Percentiles rank a stretch among this genome's conserved stretches.
Evolutionary conservation across 2,797 vertebrate species (phyloP).

Genomic region (Eurystomus glaucurus): DNA sequence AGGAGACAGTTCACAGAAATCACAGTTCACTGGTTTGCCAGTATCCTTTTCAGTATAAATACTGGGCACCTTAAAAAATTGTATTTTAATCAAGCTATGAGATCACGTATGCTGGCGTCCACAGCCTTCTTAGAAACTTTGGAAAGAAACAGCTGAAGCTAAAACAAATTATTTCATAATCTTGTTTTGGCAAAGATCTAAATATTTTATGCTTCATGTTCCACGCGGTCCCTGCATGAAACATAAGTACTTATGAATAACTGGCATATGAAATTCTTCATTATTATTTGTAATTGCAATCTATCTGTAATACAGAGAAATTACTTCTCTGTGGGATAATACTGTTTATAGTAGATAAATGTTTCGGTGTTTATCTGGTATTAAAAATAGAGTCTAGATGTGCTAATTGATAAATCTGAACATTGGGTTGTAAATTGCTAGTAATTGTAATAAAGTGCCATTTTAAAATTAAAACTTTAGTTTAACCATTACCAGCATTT

Average conservation of each 20-base stretch:
- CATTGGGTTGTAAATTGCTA: not conserved
- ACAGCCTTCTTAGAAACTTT: not conserved
- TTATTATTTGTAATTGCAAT: not conserved
- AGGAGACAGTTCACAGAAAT: not conserved
- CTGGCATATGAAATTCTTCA: not conserved
- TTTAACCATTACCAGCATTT: not conserved
- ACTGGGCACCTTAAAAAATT: not conserved
- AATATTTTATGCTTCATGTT: not conserved
- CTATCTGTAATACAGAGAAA: not conserved
- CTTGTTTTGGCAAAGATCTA: conserved; percentile 30
- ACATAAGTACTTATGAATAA: not conserved
- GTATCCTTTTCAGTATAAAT: not conserved
- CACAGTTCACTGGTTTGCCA: not conserved
- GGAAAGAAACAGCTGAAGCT: conserved; percentile 12
- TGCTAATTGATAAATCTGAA: not conserved
- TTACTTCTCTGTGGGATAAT: not conserved
- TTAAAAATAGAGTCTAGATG: not conserved
- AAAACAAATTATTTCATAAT: not conserved
- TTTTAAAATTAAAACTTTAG: not conserved
- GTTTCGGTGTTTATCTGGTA: not conserved
- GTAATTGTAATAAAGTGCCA: not conserved
- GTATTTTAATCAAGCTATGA: not conserved
- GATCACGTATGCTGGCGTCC: not conserved
- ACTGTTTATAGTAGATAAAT: not conserved
- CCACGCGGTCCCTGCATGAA: not conserved